Evolutionary conservation across 1,140 invertebrate species (phyloP).

Genomic region (Micrasema minimum): DNA sequence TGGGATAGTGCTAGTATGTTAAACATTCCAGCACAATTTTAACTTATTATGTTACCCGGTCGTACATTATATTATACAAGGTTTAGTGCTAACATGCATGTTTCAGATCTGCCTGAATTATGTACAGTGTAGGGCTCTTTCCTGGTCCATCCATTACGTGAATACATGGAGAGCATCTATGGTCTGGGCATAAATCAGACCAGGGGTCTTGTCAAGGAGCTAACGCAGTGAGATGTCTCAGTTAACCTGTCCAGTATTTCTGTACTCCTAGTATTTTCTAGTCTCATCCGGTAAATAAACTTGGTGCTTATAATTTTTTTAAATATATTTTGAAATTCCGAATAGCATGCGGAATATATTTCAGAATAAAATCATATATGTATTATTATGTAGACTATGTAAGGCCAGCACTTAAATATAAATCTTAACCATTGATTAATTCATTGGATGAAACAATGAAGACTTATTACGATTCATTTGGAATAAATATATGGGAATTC

Average conservation of each 20-base stretch:
- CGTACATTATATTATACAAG: too few species aligned
- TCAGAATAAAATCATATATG: too few species aligned
- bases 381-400: too few species aligned
- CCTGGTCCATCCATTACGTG: slow-evolving; percentile 30
- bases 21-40: too few species aligned
- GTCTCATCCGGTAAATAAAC: too few species aligned
- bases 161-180: slow-evolving; percentile 24
- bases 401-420: too few species aligned
- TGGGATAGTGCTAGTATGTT: too few species aligned
- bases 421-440: slow-evolving; percentile 9
- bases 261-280: not conserved
- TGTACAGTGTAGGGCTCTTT: slow-evolving; percentile 21
- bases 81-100: not conserved
- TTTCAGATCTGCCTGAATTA: slow-evolving; percentile 5
- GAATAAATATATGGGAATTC: slow-evolving; percentile 22
- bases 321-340: too few species aligned
- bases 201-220: slow-evolving; percentile 51
- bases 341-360: too few species aligned
- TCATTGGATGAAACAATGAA: slow-evolving; percentile 4
- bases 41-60: too few species aligned
- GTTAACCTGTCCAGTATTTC: slow-evolving; percentile 52
- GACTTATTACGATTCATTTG: not conserved
- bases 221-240: slow-evolving; percentile 51
- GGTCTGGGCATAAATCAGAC: slow-evolving; percentile 48
- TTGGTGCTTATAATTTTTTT: too few species aligned